Base-by-base conservation (phyloP, 2,797 vertebrate species). In the Malacoctenus gilli region DNA sequence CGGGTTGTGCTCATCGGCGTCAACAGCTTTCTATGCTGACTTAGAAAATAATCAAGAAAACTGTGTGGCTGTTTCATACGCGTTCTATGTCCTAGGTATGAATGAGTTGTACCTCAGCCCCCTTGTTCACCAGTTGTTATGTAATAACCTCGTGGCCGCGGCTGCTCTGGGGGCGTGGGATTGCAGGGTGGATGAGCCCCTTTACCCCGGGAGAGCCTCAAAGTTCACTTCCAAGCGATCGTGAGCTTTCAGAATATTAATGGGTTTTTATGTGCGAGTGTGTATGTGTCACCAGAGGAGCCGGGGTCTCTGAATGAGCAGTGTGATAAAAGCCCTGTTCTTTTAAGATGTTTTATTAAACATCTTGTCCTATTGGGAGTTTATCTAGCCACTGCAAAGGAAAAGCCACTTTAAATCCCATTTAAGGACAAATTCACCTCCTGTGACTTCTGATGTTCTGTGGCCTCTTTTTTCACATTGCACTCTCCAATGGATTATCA, bases 111-210 rank as follows among this genome's bases (percentile, higher is more conserved):
- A 70, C 72, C 54, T 38, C 51, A 32, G 54, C 61, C 59, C 49
- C 65, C 39, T 44, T 60, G 34, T 44, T 74, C 59, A 60, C 43
- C 71, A 58, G 64, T n/a, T 23, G 47, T 90, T 87, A 72, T 67
- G 68, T 80, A 85, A 88, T 53, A 71, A 69, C 57, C 59, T 52
- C 51, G 18, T 57, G 68, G 68, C 48, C 36, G 18, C 53, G 2
- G 65, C 52, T 18, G 57, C 15, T 7, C 9, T 65, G 52, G 68
- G 76, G 68, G 70, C 63, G 68, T 77, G 80, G 75, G 69, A 74
- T 51, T 59, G 42, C 47, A 50, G 50, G 59, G 51, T 68, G 55
- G 59, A 72, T 49, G 54, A 58, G 44, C 62, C 62, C 48, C 49
- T 58, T 44, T 30, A 30, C 37, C 57, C 74, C 38, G 2, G 34